A percentile compares a stretch with the other conserved stretches of the same genome.
Evolutionary conservation across 2,888 invertebrate genomes (phyloP).

Genomic region (Temnothorax rugatulus): DNA sequence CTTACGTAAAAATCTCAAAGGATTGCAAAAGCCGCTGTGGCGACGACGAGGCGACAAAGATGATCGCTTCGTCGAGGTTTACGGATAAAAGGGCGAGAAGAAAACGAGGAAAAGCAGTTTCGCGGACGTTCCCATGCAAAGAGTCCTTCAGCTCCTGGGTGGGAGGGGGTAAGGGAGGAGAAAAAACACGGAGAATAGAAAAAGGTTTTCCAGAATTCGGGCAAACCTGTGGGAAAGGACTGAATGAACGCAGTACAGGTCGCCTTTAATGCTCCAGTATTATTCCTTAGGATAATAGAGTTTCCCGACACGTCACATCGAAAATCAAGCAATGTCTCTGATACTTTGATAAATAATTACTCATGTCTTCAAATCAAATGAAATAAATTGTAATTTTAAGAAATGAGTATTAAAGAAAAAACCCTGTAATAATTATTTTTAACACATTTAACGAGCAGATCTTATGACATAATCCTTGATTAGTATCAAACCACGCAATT

Average conservation of each 20-base stretch:
- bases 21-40: conserved; percentile 79
- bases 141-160: conserved; percentile 56
- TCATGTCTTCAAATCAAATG: neutral
- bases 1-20: conserved; percentile 76
- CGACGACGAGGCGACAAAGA: conserved; percentile 68
- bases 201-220: conserved; percentile 83
- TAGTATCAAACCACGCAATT: neutral
- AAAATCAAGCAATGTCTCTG: conserved; percentile 9
- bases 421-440: conserved; percentile 5
- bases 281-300: conserved; percentile 75
- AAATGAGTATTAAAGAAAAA: neutral
- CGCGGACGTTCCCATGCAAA: conserved; percentile 75
- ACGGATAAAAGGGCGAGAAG: conserved; percentile 66
- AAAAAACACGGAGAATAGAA: conserved; percentile 81
- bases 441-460: neutral
- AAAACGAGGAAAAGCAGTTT: conserved; percentile 62
- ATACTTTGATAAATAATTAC: conserved; percentile 3
- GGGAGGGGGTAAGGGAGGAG: conserved; percentile 47
- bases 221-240: conserved; percentile 83
- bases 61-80: conserved; percentile 70
- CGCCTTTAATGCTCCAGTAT: conserved; percentile 80
- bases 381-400: neutral
- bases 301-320: conserved; percentile 68
- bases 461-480: neutral
- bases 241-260: conserved; percentile 76